Percentiles rank a stretch among this genome's conserved stretches.
Evolutionary conservation across 2,113 vertebrate species (phyloP).

Genomic region (Triplophysa tibetana): DNA sequence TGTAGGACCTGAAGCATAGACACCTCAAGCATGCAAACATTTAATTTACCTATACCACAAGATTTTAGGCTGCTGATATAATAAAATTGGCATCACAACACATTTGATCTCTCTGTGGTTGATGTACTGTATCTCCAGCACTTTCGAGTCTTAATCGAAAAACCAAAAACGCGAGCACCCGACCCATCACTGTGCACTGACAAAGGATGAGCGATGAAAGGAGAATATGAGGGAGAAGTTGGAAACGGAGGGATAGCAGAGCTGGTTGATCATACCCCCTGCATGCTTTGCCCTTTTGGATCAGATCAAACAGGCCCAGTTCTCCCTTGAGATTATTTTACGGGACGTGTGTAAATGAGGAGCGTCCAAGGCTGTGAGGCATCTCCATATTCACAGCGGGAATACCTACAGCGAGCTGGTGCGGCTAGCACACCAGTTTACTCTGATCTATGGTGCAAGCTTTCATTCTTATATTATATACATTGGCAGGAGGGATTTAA

Average conservation of each 20-base stretch:
- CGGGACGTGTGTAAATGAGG: conserved; percentile 22
- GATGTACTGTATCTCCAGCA: background rate
- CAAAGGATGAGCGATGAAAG: conserved; percentile 44
- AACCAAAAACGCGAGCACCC: background rate
- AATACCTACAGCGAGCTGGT: conserved; percentile 3
- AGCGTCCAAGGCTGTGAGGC: background rate
- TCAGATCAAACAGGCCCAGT: conserved; percentile 32
- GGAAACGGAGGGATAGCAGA: background rate
- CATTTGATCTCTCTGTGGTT: background rate
- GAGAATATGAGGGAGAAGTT: conserved; percentile 38
- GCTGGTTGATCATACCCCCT: conserved; percentile 25
- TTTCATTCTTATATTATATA: background rate
- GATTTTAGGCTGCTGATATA: background rate
- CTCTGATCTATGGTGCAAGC: background rate
- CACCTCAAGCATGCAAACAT: background rate
- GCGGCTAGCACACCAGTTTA: background rate
- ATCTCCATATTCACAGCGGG: conserved; percentile 27
- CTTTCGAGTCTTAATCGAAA: background rate
- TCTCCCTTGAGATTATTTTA: conserved; percentile 36
- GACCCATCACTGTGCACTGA: conserved; percentile 20
- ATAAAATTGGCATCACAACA: background rate
- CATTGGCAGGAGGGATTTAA: background rate
- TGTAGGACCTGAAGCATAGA: background rate
- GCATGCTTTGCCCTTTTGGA: conserved; percentile 24
- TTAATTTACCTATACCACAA: background rate